phyloP scores from a whole-genome alignment of 1,140 invertebrate species.

The Lepidotrigona ventralis region DNA sequence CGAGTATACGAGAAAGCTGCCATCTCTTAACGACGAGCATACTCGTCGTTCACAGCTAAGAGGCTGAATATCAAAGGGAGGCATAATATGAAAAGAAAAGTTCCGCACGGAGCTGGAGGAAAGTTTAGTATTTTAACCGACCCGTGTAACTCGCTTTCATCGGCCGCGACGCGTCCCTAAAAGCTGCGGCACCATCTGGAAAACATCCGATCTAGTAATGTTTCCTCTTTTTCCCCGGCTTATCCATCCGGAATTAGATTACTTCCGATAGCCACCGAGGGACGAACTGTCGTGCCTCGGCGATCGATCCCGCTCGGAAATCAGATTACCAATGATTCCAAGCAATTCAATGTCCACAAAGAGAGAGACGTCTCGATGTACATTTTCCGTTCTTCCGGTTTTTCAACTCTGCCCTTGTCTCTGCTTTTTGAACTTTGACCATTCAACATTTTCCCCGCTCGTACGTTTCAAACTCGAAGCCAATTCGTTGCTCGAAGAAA shows the following conservation, averaged over 20 bases:
- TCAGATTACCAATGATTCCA: constrained; percentile 43
- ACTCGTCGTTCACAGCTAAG: background rate
- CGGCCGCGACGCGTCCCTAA: constrained; percentile 23
- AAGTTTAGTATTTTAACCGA: constrained; percentile 40
- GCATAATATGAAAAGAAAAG: background rate
- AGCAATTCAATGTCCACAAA: constrained; percentile 20
- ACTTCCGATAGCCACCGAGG: constrained; percentile 40
- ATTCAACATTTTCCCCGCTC: background rate
- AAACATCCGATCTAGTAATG: constrained; percentile 48
- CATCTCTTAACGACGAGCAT: background rate
- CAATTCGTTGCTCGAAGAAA: too few species aligned
- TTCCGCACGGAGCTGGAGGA: constrained; percentile 1
- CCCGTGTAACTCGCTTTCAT: constrained; percentile 41
- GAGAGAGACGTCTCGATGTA: background rate
- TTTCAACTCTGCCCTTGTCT: too few species aligned
- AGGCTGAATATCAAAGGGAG: background rate
- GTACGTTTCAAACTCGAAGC: too few species aligned
- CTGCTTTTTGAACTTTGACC: too few species aligned
- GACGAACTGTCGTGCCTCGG: constrained; percentile 17
- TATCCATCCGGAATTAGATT: constrained; percentile 50
- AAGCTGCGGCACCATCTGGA: constrained; percentile 22
- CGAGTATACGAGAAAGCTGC: background rate
- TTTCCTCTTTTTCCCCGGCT: constrained; percentile 39
- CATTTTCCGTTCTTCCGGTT: background rate
- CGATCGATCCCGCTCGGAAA: constrained; percentile 34